Evolutionary conservation across 2,113 vertebrate species (phyloP).

Genomic region (Callionymus lyra): DNA sequence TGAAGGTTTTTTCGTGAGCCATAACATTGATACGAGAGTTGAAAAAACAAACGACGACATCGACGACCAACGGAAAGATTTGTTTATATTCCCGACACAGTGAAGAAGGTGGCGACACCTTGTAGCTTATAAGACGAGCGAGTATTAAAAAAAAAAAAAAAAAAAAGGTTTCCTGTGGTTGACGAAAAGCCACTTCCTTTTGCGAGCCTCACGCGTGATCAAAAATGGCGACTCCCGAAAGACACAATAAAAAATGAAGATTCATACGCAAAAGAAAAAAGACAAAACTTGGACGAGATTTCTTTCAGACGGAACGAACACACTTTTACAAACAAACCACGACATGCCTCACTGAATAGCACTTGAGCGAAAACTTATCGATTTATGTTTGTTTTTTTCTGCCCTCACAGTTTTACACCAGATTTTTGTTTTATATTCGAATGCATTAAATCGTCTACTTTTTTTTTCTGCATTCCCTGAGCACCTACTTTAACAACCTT

Average conservation of each 20-base stretch:
- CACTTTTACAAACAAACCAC: conserved; percentile 10
- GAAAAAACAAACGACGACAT: conserved; percentile 32
- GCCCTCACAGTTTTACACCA: not conserved
- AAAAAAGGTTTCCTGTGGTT: conserved; percentile 13
- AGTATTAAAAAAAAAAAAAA: conserved; percentile 12
- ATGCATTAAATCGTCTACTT: too few species aligned
- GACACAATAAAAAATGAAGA: not conserved
- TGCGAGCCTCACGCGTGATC: too few species aligned
- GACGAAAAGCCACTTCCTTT: not conserved
- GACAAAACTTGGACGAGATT: not conserved
- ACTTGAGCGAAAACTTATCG: too few species aligned
- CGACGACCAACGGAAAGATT: conserved; percentile 29
- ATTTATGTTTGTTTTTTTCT: too few species aligned
- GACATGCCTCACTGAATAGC: conserved; percentile 32
- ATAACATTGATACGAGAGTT: conserved; percentile 27
- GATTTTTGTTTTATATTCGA: too few species aligned
- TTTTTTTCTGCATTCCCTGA: conserved; percentile 64
- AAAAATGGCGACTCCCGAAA: not conserved
- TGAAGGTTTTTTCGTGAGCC: conserved; percentile 12
- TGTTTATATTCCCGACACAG: conserved; percentile 46
- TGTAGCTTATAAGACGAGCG: conserved; percentile 35
- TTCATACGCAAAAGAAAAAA: not conserved
- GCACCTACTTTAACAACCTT: conserved; percentile 39
- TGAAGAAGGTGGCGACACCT: conserved; percentile 40
- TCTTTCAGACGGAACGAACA: conserved; percentile 14